A percentile compares a stretch with the other conserved stretches of the same genome.
phyloP scores from a whole-genome alignment of 2,797 vertebrate genomes.

The Sebastiscus tertius region DNA sequence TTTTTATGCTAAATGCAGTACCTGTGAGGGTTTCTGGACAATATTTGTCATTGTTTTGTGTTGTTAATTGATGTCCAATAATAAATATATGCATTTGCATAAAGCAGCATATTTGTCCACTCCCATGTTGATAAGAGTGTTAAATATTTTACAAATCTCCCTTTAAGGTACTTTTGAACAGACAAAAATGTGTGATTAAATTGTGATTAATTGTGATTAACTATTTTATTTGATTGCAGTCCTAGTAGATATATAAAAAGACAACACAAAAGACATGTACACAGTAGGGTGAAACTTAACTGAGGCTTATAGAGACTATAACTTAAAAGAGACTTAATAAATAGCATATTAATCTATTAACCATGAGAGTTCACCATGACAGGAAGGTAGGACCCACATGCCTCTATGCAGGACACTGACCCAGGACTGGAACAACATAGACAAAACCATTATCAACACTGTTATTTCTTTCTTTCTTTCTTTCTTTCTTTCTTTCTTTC shows the following conservation, averaged over 20 bases:
- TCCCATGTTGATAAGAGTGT: too few species aligned
- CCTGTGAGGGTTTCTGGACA: too few species aligned
- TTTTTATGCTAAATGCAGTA: too few species aligned
- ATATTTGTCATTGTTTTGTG: too few species aligned
- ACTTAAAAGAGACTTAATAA: not conserved
- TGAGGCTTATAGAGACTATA: not conserved
- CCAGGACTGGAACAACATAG: not conserved
- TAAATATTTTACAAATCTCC: too few species aligned
- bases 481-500: not conserved
- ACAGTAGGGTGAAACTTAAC: not conserved
- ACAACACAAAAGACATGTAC: not conserved
- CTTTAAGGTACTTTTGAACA: too few species aligned
- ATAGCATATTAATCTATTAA: not conserved
- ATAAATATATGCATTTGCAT: too few species aligned
- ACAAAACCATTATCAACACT: not conserved
- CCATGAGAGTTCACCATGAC: not conserved
- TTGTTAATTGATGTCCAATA: too few species aligned
- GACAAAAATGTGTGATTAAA: too few species aligned
- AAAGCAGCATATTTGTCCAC: too few species aligned
- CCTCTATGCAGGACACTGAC: not conserved
- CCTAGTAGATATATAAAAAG: not conserved
- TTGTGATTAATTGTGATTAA: too few species aligned
- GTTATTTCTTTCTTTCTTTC: not conserved
- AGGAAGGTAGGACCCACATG: not conserved
- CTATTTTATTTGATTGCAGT: too few species aligned